phyloP scores from a whole-genome alignment of 2,797 vertebrate species.

The Molossus molossus region DNA sequence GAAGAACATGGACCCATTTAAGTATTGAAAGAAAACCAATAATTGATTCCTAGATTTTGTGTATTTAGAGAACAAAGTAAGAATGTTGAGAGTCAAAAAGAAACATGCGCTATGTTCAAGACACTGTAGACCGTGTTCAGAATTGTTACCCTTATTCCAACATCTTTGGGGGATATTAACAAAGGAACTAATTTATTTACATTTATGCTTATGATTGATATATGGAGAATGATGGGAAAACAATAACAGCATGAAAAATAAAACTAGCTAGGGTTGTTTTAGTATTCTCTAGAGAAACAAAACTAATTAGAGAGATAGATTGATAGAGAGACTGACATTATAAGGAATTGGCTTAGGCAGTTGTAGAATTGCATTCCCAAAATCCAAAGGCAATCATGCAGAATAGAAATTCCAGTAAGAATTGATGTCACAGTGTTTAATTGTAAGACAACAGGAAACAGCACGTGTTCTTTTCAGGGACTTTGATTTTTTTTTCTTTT shows the following conservation, averaged over 20 bases:
- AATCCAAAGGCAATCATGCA: background rate
- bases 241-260: background rate
- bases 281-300: background rate
- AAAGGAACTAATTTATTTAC: background rate
- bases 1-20: background rate
- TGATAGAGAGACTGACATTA: background rate
- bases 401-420: background rate
- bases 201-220: background rate
- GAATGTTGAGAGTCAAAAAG: background rate
- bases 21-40: background rate
- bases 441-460: background rate
- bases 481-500: background rate
- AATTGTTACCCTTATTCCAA: background rate
- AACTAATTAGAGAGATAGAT: background rate
- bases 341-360: background rate
- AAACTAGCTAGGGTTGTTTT: background rate
- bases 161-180: background rate
- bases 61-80: background rate
- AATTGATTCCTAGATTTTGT: background rate
- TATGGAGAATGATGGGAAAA: background rate
- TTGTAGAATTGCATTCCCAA: background rate
- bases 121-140: background rate
- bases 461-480: background rate
- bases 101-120: background rate
- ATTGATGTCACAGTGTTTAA: background rate